Percentiles rank a stretch among this genome's conserved stretches.
Evolutionary conservation across 1,140 invertebrate species (phyloP).

Genomic region (Tachypleus tridentatus): DNA sequence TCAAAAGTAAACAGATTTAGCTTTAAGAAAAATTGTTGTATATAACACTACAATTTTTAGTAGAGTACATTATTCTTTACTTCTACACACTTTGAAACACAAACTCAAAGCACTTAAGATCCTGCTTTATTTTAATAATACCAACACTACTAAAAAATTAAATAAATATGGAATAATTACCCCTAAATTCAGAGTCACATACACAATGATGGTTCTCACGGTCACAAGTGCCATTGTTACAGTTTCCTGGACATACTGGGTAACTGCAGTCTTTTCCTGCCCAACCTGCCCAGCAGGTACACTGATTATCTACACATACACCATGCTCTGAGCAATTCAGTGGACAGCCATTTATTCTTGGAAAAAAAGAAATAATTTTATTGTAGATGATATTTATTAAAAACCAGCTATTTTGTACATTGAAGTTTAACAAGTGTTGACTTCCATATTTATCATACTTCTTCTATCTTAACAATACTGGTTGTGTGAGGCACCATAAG

Average conservation of each 20-base stretch:
- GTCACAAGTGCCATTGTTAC: constrained; percentile 47
- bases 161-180: constrained; percentile 30
- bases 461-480: too few species aligned
- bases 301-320: constrained; percentile 60
- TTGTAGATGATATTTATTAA: too few species aligned
- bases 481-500: too few species aligned
- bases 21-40: too few species aligned
- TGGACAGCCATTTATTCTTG: constrained; percentile 41
- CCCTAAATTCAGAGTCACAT: constrained; percentile 45
- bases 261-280: constrained; percentile 70
- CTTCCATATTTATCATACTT: too few species aligned
- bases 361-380: neutral
- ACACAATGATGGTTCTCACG: constrained; percentile 45
- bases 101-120: too few species aligned
- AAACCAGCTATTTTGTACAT: too few species aligned
- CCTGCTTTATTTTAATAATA: constrained; percentile 3
- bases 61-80: too few species aligned
- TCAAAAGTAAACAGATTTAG: too few species aligned
- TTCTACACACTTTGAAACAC: too few species aligned
- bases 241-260: constrained; percentile 71
- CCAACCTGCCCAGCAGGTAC: constrained; percentile 67
- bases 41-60: too few species aligned
- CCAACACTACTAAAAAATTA: neutral
- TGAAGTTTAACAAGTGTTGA: too few species aligned
- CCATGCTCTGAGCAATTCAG: constrained; percentile 55